Evolutionary conservation across 2,888 invertebrate species (phyloP).

Genomic region (Noctua janthe): DNA sequence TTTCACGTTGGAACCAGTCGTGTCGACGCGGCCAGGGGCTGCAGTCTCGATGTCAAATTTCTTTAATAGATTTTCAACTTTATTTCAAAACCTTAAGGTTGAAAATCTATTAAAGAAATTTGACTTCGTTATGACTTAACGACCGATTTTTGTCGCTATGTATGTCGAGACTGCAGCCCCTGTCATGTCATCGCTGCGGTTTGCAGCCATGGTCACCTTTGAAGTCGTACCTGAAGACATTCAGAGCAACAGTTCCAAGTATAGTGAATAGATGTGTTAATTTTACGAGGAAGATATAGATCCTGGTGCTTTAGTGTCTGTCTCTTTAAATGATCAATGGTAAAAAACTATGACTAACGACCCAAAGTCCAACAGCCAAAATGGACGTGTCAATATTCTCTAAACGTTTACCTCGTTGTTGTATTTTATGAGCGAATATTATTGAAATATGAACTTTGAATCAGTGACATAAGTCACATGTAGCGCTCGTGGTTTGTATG

Average conservation of each 20-base stretch:
- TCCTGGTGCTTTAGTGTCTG: neutral
- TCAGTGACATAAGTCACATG: neutral
- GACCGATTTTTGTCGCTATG: too few species aligned
- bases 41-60: too few species aligned
- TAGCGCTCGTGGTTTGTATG: neutral
- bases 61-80: too few species aligned
- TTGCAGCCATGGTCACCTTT: too few species aligned
- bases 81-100: too few species aligned
- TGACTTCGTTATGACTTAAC: too few species aligned
- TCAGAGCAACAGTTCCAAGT: neutral
- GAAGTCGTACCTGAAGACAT: too few species aligned
- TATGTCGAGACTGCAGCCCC: too few species aligned
- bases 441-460: neutral
- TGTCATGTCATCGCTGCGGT: too few species aligned
- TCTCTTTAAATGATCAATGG: neutral
- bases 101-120: too few species aligned
- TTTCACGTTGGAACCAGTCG: too few species aligned
- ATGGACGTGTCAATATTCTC: constrained; percentile 3
- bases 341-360: constrained; percentile 1
- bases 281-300: neutral
- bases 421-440: neutral
- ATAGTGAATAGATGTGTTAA: neutral
- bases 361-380: neutral
- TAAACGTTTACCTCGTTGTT: neutral
- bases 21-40: too few species aligned